These are phyloP conservation scores for Drosophila pachea DNA, from an alignment of 1,140 invertebrate genomes.

Conservation along the genomic window DNA sequence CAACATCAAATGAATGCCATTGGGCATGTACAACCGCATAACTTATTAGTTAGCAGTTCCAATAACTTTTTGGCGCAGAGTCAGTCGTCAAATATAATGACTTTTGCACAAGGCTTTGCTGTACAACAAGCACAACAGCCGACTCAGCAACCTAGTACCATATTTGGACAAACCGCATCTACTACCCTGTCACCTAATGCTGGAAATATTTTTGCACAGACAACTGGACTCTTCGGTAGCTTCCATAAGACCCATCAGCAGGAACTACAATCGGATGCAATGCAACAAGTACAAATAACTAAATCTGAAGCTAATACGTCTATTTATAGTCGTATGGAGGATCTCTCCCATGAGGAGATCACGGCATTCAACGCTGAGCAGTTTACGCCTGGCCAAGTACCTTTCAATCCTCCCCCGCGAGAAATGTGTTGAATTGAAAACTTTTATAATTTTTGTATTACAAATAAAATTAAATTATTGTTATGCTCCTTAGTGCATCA, in stretches of 20 bases:
- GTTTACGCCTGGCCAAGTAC: conserved; percentile 62
- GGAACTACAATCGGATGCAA: conserved; percentile 8
- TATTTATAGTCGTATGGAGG: conserved; percentile 60
- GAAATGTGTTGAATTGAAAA: conserved; percentile 53
- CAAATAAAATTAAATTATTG: conserved; percentile 12
- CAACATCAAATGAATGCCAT: conserved; percentile 25
- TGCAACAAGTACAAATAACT: conserved; percentile 22
- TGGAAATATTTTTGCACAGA: conserved; percentile 41
- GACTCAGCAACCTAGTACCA: conserved; percentile 6
- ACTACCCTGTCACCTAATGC: conserved; percentile 17
- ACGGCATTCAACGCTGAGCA: conserved; percentile 68
- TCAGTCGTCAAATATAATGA: conserved; percentile 34
- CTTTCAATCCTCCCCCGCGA: conserved; percentile 65
- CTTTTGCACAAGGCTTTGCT: conserved; percentile 46
- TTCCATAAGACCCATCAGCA: conserved; percentile 36
- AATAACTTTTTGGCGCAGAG: conserved; percentile 39
- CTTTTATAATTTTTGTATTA: background rate
- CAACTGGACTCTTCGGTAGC: conserved; percentile 37
- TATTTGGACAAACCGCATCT: conserved; percentile 26
- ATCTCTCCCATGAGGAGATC: conserved; percentile 63
- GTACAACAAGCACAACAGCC: conserved; percentile 35
- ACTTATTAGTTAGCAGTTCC: background rate
- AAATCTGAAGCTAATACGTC: conserved; percentile 19
- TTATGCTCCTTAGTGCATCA: conserved; percentile 79
- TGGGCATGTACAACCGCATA: conserved; percentile 12